Conservation (phyloP, 1,140 invertebrate genomes). For the Drosophila funebris region DNA sequence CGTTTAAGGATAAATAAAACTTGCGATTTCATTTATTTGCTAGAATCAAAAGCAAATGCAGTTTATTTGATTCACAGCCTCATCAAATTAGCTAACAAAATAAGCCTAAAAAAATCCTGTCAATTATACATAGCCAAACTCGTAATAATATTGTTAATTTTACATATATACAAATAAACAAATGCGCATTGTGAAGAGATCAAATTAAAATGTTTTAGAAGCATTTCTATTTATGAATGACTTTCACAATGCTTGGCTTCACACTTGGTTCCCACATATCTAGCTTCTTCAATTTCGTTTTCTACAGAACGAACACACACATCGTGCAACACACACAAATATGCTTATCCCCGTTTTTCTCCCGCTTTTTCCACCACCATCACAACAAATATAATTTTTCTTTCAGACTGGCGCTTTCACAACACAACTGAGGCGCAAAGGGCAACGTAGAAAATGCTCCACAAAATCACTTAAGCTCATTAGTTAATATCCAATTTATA, state of each 20-base stretch:
- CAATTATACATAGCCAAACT: neutral
- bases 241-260: constrained; percentile 42
- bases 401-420: constrained; percentile 60
- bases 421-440: constrained; percentile 21
- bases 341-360: neutral
- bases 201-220: constrained; percentile 6
- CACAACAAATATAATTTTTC: constrained; percentile 11
- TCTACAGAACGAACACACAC: constrained; percentile 59
- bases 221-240: constrained; percentile 53
- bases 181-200: neutral
- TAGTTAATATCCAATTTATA: constrained; percentile 82
- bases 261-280: constrained; percentile 40
- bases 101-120: neutral
- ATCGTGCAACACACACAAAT: constrained; percentile 14
- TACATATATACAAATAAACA: neutral
- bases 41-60: too few species aligned
- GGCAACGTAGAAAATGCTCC: constrained; percentile 6
- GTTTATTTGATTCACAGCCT: too few species aligned
- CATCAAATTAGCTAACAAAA: too few species aligned
- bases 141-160: constrained; percentile 3
- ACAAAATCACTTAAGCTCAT: constrained; percentile 76
- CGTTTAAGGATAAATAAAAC: too few species aligned
- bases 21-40: too few species aligned
- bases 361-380: too few species aligned
- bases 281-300: constrained; percentile 47